Conservation (phyloP, 1,140 invertebrate species). For the Coboldia fuscipes region DNA sequence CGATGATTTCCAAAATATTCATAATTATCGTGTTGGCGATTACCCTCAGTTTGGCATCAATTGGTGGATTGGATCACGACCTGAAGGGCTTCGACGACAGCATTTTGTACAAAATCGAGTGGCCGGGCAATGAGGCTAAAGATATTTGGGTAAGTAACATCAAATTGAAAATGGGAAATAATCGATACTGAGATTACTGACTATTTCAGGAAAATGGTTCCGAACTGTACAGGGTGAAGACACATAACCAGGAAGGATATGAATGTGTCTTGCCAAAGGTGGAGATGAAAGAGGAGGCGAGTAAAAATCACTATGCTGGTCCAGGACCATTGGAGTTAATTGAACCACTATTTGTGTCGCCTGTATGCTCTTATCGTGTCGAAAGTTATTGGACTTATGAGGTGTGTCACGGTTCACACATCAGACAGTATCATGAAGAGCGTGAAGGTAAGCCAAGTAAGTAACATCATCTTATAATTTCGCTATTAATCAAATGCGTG, state of each 20-base stretch:
- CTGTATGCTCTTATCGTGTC: conserved; percentile 63
- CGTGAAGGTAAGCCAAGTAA: conserved; percentile 37
- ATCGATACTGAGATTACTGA: conserved; percentile 16
- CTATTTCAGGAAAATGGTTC: conserved; percentile 24
- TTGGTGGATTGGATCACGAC: conserved; percentile 20
- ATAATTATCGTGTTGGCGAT: no score
- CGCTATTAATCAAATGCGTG: background rate
- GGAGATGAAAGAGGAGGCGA: conserved; percentile 28
- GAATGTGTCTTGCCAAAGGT: conserved; percentile 52
- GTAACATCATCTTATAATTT: background rate
- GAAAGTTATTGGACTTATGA: conserved; percentile 97
- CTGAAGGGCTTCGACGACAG: conserved; percentile 62
- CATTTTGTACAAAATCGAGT: conserved; percentile 59
- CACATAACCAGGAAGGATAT: conserved; percentile 44
- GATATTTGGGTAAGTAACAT: background rate
- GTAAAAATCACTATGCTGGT: conserved; percentile 37
- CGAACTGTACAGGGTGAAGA: conserved; percentile 31
- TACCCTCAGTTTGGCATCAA: background rate
- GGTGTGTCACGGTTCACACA: conserved; percentile 76
- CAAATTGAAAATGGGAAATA: conserved; percentile 1
- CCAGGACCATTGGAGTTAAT: conserved; percentile 51
- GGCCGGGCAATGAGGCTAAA: conserved; percentile 33
- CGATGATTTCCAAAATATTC: no score
- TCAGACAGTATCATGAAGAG: conserved; percentile 90
- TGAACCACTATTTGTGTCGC: conserved; percentile 46